phyloP scores from a whole-genome alignment of 2,113 vertebrate species.

The Muntiacus reevesi region DNA sequence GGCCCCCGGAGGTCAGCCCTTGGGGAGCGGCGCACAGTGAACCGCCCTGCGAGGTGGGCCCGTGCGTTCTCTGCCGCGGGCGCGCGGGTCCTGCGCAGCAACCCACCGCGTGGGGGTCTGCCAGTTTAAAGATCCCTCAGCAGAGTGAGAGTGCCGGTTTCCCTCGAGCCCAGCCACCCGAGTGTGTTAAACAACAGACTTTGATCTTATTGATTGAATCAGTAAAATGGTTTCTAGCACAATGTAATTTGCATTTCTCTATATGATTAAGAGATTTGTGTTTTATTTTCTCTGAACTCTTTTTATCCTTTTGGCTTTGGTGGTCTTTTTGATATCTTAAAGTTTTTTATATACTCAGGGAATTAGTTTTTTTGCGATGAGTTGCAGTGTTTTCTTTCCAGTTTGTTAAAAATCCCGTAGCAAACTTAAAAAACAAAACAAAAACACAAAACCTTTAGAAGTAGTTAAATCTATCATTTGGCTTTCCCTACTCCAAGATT shows the following conservation, averaged over 20 bases:
- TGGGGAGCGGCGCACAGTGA: not conserved
- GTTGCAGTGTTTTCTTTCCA: not conserved
- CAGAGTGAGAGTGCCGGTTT: not conserved
- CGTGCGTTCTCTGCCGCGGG: fast-evolving
- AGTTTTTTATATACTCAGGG: not conserved
- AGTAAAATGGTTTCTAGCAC: not conserved
- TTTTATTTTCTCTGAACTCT: not conserved
- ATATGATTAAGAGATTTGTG: not conserved
- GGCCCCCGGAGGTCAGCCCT: fast-evolving
- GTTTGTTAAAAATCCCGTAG: not conserved
- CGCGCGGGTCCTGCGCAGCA: not conserved
- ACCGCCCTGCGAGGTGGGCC: fast-evolving
- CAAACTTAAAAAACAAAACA: not conserved
- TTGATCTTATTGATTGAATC: not conserved
- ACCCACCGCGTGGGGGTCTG: not conserved
- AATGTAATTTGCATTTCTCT: not conserved
- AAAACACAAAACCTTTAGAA: not conserved
- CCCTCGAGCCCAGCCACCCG: not conserved
- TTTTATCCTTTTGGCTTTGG: not conserved
- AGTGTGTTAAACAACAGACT: not conserved
- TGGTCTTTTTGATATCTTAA: not conserved
- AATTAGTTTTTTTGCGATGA: not conserved
- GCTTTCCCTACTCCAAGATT: not conserved
- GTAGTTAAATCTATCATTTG: not conserved
- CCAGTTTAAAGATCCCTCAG: not conserved